Evolutionary conservation across 2,888 invertebrate species (phyloP).

Genomic region (Lasioglossum leucozonium): DNA sequence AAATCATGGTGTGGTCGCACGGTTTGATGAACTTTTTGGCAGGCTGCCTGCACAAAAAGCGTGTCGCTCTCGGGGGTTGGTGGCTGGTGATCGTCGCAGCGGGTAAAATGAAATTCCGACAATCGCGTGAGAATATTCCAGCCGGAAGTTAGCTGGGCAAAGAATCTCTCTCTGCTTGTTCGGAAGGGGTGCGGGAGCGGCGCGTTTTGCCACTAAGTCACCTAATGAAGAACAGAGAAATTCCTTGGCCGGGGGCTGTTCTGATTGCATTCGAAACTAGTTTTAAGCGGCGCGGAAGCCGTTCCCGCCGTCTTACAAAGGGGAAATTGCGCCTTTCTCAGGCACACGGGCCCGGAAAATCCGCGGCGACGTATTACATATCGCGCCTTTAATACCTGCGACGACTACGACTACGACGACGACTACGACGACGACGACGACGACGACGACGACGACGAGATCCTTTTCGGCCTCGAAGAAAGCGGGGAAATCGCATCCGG

Average conservation of each 20-base stretch:
- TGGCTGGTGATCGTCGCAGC: too few species aligned
- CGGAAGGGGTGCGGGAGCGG: not conserved
- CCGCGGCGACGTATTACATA: slow-evolving; percentile 21
- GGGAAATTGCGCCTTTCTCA: slow-evolving; percentile 35
- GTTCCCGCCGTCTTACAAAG: not conserved
- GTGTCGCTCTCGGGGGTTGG: not conserved
- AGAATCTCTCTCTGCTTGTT: slow-evolving; percentile 11
- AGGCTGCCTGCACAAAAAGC: not conserved
- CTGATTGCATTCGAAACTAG: slow-evolving; percentile 42
- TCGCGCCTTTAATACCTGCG: slow-evolving; percentile 28
- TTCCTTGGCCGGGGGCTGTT: slow-evolving; percentile 1
- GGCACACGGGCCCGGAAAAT: slow-evolving; percentile 27
- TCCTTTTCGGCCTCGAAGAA: not conserved
- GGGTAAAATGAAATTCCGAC: slow-evolving; percentile 27
- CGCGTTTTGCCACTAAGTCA: slow-evolving; percentile 18
- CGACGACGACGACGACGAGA: not conserved
- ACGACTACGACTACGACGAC: not conserved
- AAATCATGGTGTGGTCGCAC: slow-evolving; percentile 2
- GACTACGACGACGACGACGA: not conserved
- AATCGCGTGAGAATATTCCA: slow-evolving; percentile 29
- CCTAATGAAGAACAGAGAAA: slow-evolving; percentile 36
- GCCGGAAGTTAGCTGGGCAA: slow-evolving; percentile 13
- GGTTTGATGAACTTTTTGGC: slow-evolving; percentile 28
- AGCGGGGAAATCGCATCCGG: not conserved
- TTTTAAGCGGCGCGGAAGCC: slow-evolving; percentile 23